A percentile compares a stretch with the other conserved stretches of the same genome.
These are phyloP conservation scores for Rhincodon typus DNA, from an alignment of 2,797 vertebrate species.

Conservation along the genomic window DNA sequence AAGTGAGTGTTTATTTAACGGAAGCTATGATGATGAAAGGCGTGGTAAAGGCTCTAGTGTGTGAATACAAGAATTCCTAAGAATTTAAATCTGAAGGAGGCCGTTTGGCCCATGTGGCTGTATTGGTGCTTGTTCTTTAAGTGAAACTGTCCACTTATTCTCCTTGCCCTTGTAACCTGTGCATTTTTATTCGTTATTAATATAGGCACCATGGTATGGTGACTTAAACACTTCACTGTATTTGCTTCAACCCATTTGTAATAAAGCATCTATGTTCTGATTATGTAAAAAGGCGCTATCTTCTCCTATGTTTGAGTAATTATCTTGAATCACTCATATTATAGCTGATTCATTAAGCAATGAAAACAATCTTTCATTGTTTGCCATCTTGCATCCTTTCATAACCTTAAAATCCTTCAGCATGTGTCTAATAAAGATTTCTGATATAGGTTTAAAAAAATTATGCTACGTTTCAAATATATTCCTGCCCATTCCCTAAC, in stretches of 20 bases:
- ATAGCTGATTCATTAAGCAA: neutral
- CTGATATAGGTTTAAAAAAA: neutral
- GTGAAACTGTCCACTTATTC: neutral
- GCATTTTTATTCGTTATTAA: neutral
- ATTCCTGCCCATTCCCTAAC: neutral
- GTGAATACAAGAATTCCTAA: neutral
- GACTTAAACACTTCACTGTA: no score
- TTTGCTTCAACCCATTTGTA: neutral
- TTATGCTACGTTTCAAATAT: neutral
- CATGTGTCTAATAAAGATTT: neutral
- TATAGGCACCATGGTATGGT: no score
- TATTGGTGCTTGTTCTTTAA: neutral
- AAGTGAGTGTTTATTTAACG: no score
- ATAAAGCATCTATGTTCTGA: neutral
- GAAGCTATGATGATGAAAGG: neutral
- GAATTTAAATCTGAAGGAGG: neutral
- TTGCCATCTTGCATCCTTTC: neutral
- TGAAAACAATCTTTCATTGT: neutral
- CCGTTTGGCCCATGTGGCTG: neutral
- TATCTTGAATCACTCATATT: neutral
- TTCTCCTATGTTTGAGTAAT: neutral
- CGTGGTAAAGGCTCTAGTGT: neutral
- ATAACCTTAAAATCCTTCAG: neutral
- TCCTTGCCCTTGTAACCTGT: neutral
- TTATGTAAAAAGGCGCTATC: neutral